Evolutionary conservation across 2,888 invertebrate species (phyloP), one percentile per base, ranked within the genome.

Genomic region (Drosophila melanosoma): DNA sequence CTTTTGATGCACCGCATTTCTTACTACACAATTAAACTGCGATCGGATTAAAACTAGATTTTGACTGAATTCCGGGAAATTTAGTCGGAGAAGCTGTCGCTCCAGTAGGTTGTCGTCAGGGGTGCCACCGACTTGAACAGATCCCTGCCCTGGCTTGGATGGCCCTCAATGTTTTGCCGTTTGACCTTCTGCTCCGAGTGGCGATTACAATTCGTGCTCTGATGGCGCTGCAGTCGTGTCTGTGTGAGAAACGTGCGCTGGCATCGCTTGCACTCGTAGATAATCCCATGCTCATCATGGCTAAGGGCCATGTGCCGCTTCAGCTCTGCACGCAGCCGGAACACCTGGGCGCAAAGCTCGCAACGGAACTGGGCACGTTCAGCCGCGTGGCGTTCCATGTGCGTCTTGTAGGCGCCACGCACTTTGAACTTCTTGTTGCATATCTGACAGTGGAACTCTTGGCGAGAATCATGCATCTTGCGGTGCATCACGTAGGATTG

Each of bases 401-500:
- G 94, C 29, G 92, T 88, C 70, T 93, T 92, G 67, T 93, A 91
- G 69, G 93, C 93, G 36, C 92, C 90, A 51, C 92, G 92, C 68
- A 94, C 92, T 68, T 94, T 93, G 73, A 94, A 94, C 59, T 91
- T 86, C 59, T 93, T 92, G 38, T 92, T 91, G 81, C 94, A 94
- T 5, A 93, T 91, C 58, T 92, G 90, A 65, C 94, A 94, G 8
- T 86, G 88, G 71, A 92, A 87, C 58, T 93, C 91, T 42, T 91
- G 91, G 40, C 92, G 89, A 11, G 89, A 92, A 7, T 85, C 90
- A 74, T 94, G 94, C 12, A 92, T 92, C 65, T 94, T 94, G 60
- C 93, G 92, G 76, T 95, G 95, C 74, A 94, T 91, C 51, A 94
- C 93, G 32, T 95, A 91, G 52, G 93, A 94, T 56, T 94, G 93